Evolutionary conservation across 2,888 invertebrate genomes (phyloP).

Genomic region (Lottia gigantea): DNA sequence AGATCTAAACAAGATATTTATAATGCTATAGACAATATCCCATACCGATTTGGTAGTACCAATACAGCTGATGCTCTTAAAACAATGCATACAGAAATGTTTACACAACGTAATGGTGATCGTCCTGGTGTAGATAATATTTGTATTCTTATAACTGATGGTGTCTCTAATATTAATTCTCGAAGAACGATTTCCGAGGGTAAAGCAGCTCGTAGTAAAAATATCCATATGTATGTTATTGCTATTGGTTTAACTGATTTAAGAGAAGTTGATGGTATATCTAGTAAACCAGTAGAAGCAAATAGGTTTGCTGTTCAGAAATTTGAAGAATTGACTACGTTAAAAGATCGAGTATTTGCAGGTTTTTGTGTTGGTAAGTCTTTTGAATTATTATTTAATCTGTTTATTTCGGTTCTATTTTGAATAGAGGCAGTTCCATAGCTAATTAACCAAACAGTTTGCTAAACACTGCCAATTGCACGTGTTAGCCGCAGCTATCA

Average conservation of each 20-base stretch:
- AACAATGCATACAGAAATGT: slow-evolving; percentile 50
- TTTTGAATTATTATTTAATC: slow-evolving; percentile 12
- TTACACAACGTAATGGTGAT: slow-evolving; percentile 49
- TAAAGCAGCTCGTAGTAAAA: slow-evolving; percentile 36
- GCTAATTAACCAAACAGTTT: background rate
- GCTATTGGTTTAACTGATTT: slow-evolving; percentile 51
- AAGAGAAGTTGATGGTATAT: slow-evolving; percentile 56
- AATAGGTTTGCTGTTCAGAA: slow-evolving; percentile 49
- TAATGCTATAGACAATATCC: slow-evolving; percentile 43
- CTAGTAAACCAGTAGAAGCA: slow-evolving; percentile 43
- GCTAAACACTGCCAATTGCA: no score
- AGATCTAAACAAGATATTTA: slow-evolving; percentile 38
- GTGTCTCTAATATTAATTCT: slow-evolving; percentile 60
- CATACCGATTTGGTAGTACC: slow-evolving; percentile 53
- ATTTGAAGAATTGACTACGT: slow-evolving; percentile 45
- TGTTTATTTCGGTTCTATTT: no score
- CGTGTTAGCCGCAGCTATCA: no score
- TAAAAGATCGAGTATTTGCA: slow-evolving; percentile 39
- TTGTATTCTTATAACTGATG: slow-evolving; percentile 61
- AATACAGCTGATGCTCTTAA: slow-evolving; percentile 59
- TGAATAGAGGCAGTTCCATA: background rate
- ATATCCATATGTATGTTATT: slow-evolving; percentile 51
- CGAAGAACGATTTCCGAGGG: slow-evolving; percentile 52
- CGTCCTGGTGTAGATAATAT: slow-evolving; percentile 48
- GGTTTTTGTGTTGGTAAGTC: slow-evolving; percentile 30